Base-by-base conservation (phyloP, 2,888 invertebrate species). In the Watsonalla cultraria region DNA sequence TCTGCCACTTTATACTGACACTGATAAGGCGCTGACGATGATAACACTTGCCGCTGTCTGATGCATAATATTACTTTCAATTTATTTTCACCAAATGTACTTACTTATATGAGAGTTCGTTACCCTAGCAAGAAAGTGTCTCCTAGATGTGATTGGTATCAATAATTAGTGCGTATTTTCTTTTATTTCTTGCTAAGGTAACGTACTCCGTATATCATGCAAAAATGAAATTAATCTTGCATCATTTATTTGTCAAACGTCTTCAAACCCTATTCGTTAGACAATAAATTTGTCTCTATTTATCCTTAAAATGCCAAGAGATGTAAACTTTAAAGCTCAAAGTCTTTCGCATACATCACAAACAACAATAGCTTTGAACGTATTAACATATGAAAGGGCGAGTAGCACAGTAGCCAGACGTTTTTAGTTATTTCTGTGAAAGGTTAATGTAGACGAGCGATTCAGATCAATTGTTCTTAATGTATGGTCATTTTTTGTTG, bases 371-470 rank as follows among this genome's bases (percentile, higher is more conserved):
- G 74, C 61, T 61, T 62, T 61, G 61, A 73, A 68, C 62, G 66
- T 70, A 86, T 87, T 86, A 80, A 61, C 86, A 87, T 87, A 75
- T 77, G 80, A 86, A 86, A 81, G 79, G 66, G 64, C 61, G 85
- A 84, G 87, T 87, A 87, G 80, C 74, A 65, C 86, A 72, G 87
- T 80, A 82, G 87, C 78, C 64, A 68, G 64, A 62, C 59, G 66
- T 69, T 80, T 77, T 75, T 78, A 72, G 71, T 63, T 61, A 61
- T 67, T 75, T 60, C 59, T 62, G 62, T 71, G 64, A 70, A 68
- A 60, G 57, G 51, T 53, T 51, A 51, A 56, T 54, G 52, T 60
- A 72, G 67, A 66, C 69, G 61, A 51, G 68, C 75, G 64, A 71
- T 67, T 63, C 0, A 42, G 11, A 42, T 42, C 42, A 42, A 42